These are phyloP conservation scores for Echiichthys vipera DNA, from an alignment of 2,797 vertebrate species.

Conservation along the genomic window DNA sequence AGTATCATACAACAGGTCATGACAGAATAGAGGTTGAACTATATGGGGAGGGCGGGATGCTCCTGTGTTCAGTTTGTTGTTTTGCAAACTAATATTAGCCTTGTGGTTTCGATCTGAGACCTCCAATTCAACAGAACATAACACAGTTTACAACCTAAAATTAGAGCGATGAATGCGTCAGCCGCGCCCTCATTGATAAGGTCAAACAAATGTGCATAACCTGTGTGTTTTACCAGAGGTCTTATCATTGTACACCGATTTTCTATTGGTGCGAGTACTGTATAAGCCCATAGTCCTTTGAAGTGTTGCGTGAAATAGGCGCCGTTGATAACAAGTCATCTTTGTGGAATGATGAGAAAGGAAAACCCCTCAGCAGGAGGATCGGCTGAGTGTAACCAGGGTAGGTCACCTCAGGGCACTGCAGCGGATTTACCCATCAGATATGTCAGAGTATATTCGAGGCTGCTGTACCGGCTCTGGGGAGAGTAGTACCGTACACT, in stretches of 20 bases:
- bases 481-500: conserved; percentile 33
- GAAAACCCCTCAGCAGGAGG: conserved; percentile 59
- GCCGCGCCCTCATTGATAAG: conserved; percentile 39
- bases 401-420: conserved; percentile 61
- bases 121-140: conserved; percentile 26
- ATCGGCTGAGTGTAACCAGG: conserved; percentile 24
- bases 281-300: background rate
- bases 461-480: conserved; percentile 30
- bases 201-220: conserved; percentile 34
- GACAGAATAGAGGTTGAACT: background rate
- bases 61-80: conserved; percentile 8
- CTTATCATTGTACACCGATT: conserved; percentile 1
- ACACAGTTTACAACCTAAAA: conserved; percentile 52
- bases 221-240: conserved; percentile 1
- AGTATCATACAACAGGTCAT: conserved; percentile 11
- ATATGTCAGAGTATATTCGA: conserved; percentile 43
- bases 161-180: conserved; percentile 51
- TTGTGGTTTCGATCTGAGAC: conserved; percentile 34
- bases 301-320: background rate
- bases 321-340: conserved; percentile 32
- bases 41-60: background rate
- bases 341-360: conserved; percentile 54
- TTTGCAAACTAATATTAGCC: conserved; percentile 30
- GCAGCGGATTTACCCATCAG: conserved; percentile 52
- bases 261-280: background rate